phyloP scores from a whole-genome alignment of 2,797 vertebrate species.

The Mionectes olivaceus region DNA sequence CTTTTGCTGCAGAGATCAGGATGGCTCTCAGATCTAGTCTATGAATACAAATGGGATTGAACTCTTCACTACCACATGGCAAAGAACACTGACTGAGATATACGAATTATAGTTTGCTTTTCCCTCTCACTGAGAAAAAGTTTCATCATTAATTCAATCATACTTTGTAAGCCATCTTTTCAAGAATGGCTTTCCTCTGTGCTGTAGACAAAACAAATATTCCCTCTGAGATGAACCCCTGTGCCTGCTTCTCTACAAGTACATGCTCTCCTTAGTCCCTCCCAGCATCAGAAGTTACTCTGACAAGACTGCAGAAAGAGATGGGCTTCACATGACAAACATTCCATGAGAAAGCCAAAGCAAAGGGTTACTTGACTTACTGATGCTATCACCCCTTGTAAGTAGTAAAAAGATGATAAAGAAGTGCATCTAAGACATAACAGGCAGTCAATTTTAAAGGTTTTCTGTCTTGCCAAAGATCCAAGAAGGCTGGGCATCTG shows the following conservation, averaged over 20 bases:
- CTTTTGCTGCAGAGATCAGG: not conserved
- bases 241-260: not conserved
- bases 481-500: not conserved
- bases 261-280: not conserved
- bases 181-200: not conserved
- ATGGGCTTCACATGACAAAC: not conserved
- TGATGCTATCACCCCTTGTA: not conserved
- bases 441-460: not conserved
- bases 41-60: not conserved
- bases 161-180: not conserved
- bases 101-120: not conserved
- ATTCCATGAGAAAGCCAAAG: not conserved
- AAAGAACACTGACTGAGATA: not conserved
- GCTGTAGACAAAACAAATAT: not conserved
- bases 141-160: not conserved
- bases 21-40: not conserved
- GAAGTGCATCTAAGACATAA: not conserved
- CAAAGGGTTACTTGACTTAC: not conserved
- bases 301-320: not conserved
- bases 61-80: not conserved
- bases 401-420: conserved; percentile 23
- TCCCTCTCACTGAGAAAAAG: not conserved
- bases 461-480: not conserved
- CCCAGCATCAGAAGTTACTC: not conserved
- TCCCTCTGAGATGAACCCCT: not conserved